Conservation (phyloP, 2,888 invertebrate species). For the Achlya flavicornis region DNA sequence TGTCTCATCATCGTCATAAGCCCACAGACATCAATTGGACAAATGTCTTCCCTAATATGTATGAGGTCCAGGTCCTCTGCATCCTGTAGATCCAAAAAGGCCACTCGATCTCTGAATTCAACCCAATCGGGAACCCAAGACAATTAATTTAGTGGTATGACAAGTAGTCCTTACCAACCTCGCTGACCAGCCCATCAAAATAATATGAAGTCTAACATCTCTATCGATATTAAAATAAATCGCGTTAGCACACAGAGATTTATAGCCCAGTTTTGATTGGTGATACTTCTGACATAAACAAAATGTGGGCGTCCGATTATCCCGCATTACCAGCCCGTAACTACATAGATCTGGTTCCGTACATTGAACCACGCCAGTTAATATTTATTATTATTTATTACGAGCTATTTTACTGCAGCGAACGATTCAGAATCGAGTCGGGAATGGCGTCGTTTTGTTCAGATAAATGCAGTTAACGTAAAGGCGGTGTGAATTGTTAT, state of each 20-base stretch:
- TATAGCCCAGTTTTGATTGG: slow-evolving; percentile 14
- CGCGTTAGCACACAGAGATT: slow-evolving; percentile 11
- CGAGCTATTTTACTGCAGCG: slow-evolving; percentile 25
- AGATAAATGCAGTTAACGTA: slow-evolving; percentile 19
- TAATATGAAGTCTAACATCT: neutral
- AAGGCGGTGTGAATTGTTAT: slow-evolving; percentile 20
- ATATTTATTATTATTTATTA: slow-evolving; percentile 44
- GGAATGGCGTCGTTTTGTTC: neutral
- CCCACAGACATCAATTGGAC: too few species aligned
- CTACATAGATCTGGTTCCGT: slow-evolving; percentile 21
- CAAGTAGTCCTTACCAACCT: too few species aligned
- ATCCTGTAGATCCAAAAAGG: too few species aligned
- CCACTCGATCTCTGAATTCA: too few species aligned
- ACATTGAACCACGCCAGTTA: slow-evolving; percentile 26
- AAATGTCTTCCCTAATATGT: too few species aligned
- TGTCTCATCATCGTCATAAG: too few species aligned
- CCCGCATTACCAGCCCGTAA: slow-evolving; percentile 19
- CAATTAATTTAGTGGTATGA: too few species aligned
- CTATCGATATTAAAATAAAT: neutral
- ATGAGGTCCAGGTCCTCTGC: too few species aligned
- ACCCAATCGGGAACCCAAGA: too few species aligned
- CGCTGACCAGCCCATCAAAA: too few species aligned
- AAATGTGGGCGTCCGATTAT: slow-evolving; percentile 28
- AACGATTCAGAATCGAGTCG: slow-evolving; percentile 20
- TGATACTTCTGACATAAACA: slow-evolving; percentile 21